Base-by-base conservation (phyloP, 2,113 vertebrate genomes). In the Oreotragus oreotragus region DNA sequence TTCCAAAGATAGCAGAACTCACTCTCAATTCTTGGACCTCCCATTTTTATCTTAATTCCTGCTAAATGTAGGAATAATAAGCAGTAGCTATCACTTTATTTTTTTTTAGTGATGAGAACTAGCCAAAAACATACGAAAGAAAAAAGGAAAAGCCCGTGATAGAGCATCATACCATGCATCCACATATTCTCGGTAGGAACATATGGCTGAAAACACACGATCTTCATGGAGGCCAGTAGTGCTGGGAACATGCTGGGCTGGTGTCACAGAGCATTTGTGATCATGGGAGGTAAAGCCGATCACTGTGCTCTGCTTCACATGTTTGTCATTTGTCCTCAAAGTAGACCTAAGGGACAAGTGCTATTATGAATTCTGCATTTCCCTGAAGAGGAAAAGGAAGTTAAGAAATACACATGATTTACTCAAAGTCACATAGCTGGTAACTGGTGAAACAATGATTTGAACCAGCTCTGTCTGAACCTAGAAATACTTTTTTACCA, bases 11-110 rank as follows among this genome's bases (percentile, higher is more conserved):
- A 58, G 53, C n/a, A 3, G 30, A 87, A 23, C 14, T 55, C 25
- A 0, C 33, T 87, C 92, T 12, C n/a, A 57, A 16, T 84, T 84
- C 19, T 77, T 25, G 57, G 64, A 47, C 80, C 43, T 97, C 47
- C 76, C 66, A 7, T 45, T 91, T 77, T 88, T 73, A 91, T 96
- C 66, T 66, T 83, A 86, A 81, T 94, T 95, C 49, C 60, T 94
- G 58, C 25, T 95, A 55, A 95, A 60, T 30, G 33, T 27, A 33
- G 12, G 14, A 43, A 57, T 66, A 57, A 39, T 83, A 73, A 94
- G 55, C 70, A 77, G 30, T n/a, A 93, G 47, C 11, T 55, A 2
- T 91, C 43, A 62, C 73, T 89, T 58, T 58, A 27, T 58, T 23
- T 58, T 58, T 25, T 27, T 55, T 55, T 19, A 55, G 39, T 77